phyloP scores from a whole-genome alignment of 2,797 vertebrate species.

The Diceros bicornis region DNA sequence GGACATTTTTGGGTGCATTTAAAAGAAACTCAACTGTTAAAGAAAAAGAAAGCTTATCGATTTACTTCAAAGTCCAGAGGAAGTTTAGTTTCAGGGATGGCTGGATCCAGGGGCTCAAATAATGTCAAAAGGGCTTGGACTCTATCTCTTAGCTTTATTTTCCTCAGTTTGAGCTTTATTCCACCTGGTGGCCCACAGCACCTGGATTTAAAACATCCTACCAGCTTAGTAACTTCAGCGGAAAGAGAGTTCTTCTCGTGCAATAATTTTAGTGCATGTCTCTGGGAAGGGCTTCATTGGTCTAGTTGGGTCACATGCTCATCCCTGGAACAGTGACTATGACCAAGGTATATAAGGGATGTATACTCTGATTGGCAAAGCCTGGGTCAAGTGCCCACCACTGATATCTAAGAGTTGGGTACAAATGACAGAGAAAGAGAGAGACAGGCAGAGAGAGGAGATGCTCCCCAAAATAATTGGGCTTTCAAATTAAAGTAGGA shows the following conservation, averaged over 20 bases:
- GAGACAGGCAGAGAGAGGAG: too few relatives aligned
- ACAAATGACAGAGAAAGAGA: not conserved
- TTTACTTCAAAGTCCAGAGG: conserved; percentile 25
- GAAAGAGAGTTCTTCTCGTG: conserved; percentile 18
- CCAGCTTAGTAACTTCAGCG: not conserved
- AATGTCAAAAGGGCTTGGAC: not conserved
- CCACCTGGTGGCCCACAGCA: not conserved
- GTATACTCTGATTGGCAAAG: not conserved
- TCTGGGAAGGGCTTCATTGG: not conserved
- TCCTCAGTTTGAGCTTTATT: conserved; percentile 61
- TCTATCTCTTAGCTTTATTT: conserved; percentile 23
- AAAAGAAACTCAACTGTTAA: conserved; percentile 44
- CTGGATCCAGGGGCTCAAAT: not conserved
- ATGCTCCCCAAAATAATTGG: not conserved
- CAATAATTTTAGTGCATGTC: not conserved
- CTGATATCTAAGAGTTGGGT: not conserved
- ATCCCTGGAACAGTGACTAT: not conserved
- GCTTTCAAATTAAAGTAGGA: not conserved
- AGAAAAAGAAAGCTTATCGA: conserved; percentile 49
- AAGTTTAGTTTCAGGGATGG: conserved; percentile 16
- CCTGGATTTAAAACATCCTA: conserved; percentile 8
- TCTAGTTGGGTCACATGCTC: not conserved
- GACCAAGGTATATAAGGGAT: not conserved
- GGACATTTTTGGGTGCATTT: not conserved
- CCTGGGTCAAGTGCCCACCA: not conserved